Conservation (phyloP, 1,140 invertebrate species). For the Drosophila guanche region DNA sequence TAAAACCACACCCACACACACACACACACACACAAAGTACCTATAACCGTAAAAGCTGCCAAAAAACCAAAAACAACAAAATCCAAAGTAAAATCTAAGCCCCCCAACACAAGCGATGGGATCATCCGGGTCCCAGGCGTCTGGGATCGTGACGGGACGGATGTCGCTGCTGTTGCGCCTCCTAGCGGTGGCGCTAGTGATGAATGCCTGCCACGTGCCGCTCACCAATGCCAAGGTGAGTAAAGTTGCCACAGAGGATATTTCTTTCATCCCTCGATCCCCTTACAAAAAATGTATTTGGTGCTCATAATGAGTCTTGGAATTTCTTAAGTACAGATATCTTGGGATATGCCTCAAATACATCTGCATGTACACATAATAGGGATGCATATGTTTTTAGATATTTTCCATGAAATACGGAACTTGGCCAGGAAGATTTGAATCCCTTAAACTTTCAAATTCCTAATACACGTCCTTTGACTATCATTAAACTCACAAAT, state of each 20-base stretch:
- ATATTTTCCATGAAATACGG: too few relatives aligned
- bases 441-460: too few relatives aligned
- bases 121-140: slow-evolving; percentile 66
- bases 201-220: slow-evolving; percentile 61
- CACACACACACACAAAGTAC: slow-evolving; percentile 37
- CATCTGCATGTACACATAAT: too few relatives aligned
- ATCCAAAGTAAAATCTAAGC: slow-evolving; percentile 3
- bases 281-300: too few relatives aligned
- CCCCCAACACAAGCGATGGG: slow-evolving; percentile 47
- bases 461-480: too few relatives aligned
- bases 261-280: background rate
- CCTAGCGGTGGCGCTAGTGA: slow-evolving; percentile 56
- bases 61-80: slow-evolving; percentile 36
- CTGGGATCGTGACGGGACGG: slow-evolving; percentile 28
- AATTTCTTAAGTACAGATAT: too few relatives aligned
- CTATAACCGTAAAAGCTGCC: slow-evolving; percentile 56
- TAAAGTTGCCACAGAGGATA: background rate
- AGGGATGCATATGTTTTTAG: too few relatives aligned
- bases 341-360: too few relatives aligned
- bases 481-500: too few relatives aligned
- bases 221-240: slow-evolving; percentile 73
- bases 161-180: slow-evolving; percentile 65
- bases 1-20: slow-evolving; percentile 9
- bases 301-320: too few relatives aligned
- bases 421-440: too few relatives aligned